A percentile compares a stretch with the other conserved stretches of the same genome.
phyloP scores from a whole-genome alignment of 2,113 vertebrate species.

The Elanus axillaris region DNA sequence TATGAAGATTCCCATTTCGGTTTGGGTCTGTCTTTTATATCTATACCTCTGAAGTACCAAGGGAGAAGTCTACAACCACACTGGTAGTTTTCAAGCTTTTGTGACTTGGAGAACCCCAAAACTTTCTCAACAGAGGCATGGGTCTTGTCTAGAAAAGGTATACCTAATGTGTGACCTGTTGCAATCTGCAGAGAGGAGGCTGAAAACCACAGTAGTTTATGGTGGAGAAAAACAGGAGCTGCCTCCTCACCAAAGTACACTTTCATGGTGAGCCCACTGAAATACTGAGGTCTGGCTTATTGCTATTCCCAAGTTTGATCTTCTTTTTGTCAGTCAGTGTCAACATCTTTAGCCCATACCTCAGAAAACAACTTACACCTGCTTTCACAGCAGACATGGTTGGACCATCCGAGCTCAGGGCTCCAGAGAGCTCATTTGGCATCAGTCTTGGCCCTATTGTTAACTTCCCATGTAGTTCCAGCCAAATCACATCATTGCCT shows the following conservation, averaged over 20 bases:
- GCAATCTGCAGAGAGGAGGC: not conserved
- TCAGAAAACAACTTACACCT: not conserved
- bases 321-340: not conserved
- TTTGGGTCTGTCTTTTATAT: not conserved
- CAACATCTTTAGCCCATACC: not conserved
- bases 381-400: not conserved
- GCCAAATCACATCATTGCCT: not conserved
- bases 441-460: not conserved
- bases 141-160: not conserved
- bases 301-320: not conserved
- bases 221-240: not conserved
- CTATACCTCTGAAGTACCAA: not conserved
- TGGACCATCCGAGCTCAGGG: not conserved
- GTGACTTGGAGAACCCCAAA: not conserved
- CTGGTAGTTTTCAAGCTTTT: not conserved
- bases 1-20: not conserved
- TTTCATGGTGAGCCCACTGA: not conserved
- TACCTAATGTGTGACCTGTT: not conserved
- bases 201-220: not conserved
- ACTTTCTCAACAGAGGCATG: not conserved
- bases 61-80: not conserved
- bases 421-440: not conserved
- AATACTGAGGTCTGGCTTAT: not conserved
- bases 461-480: not conserved
- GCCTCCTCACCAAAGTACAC: not conserved